These are phyloP conservation scores for Rhinogobius similis DNA, from an alignment of 2,113 vertebrate genomes.

Conservation along the genomic window DNA sequence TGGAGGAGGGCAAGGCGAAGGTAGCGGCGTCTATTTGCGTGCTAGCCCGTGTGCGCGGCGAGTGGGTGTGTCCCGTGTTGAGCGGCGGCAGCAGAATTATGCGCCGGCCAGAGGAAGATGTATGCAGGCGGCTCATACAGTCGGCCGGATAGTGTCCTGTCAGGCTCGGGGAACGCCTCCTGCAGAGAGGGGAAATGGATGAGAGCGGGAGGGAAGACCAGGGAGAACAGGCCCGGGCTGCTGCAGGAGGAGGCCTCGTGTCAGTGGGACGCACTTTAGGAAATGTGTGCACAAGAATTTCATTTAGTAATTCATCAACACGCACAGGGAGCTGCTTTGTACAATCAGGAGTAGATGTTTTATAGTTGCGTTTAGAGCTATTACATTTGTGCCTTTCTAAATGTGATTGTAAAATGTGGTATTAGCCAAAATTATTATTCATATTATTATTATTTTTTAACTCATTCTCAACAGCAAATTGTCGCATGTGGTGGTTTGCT, in stretches of 20 bases:
- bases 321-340: background rate
- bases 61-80: constrained; percentile 38
- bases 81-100: background rate
- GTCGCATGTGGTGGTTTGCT: background rate
- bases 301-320: background rate
- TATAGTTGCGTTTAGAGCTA: background rate
- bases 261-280: background rate
- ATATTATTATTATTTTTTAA: background rate
- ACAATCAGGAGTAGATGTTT: background rate
- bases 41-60: constrained; percentile 18
- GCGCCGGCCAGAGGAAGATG: background rate
- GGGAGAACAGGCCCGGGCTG: background rate
- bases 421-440: background rate
- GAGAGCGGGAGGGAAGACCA: background rate
- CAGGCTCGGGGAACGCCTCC: constrained; percentile 4
- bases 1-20: constrained; percentile 27
- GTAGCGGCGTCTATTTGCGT: constrained; percentile 38
- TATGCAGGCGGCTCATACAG: constrained; percentile 1
- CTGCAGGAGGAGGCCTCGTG: background rate
- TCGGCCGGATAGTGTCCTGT: background rate
- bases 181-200: background rate
- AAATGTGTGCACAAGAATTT: background rate
- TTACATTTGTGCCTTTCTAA: background rate
- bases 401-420: background rate
- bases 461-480: background rate